Conservation (phyloP, 2,113 vertebrate genomes). For the Agapornis roseicollis region DNA sequence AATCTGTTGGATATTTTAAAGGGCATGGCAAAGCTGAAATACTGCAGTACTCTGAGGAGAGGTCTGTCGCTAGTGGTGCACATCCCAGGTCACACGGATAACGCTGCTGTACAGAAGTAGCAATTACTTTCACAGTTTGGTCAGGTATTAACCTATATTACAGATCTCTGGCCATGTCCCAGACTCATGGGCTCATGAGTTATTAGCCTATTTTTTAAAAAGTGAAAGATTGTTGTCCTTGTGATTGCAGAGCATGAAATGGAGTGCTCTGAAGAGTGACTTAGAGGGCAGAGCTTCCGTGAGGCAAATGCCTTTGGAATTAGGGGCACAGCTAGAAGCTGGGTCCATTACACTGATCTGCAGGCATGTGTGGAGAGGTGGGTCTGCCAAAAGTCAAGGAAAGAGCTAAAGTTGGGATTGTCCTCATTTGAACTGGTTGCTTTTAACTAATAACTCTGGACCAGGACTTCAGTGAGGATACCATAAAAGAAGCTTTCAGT, state of each 20-base stretch:
- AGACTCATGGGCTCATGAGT: not conserved
- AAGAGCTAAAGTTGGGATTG: not conserved
- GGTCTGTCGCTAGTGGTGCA: not conserved
- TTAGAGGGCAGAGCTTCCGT: not conserved
- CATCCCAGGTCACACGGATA: not conserved
- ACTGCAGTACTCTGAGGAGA: not conserved
- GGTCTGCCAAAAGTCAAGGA: not conserved
- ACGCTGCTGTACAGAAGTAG: not conserved
- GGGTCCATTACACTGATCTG: not conserved
- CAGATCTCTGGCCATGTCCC: not conserved
- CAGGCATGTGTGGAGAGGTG: not conserved
- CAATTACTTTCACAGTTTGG: constrained; percentile 27
- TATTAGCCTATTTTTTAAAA: not conserved
- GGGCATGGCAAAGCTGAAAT: not conserved
- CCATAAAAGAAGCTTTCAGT: not conserved
- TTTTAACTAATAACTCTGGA: not conserved
- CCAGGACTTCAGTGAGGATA: not conserved
- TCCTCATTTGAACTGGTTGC: not conserved
- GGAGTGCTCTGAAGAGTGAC: not conserved
- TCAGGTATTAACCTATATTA: constrained; percentile 29
- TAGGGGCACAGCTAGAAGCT: not conserved
- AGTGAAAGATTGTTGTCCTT: not conserved
- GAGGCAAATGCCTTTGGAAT: not conserved
- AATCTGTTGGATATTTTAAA: not conserved
- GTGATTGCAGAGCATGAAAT: not conserved